Conservation (phyloP, 2,797 vertebrate species). For the Acanthurus lineatus region DNA sequence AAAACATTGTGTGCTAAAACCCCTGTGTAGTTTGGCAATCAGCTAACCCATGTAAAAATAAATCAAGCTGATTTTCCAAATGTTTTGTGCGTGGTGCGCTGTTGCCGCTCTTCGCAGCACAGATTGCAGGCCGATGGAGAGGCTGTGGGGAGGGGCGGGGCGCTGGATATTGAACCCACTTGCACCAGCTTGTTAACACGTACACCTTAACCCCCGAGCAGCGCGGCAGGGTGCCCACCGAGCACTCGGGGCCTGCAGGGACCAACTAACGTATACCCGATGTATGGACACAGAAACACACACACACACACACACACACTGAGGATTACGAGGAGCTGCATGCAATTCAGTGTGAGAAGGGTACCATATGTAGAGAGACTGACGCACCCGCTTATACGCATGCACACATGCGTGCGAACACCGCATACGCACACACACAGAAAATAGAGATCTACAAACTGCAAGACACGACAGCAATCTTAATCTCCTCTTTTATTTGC, state of each 20-base stretch:
- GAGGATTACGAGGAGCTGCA: conserved; percentile 7
- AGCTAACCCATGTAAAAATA: conserved; percentile 88
- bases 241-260: conserved; percentile 53
- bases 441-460: neutral
- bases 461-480: neutral
- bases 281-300: conserved; percentile 36
- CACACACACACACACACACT: conserved; percentile 3
- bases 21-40: conserved; percentile 90
- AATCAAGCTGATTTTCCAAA: conserved; percentile 93
- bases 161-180: conserved; percentile 83
- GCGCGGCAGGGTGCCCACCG: conserved; percentile 67
- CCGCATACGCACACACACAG: neutral
- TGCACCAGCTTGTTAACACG: conserved; percentile 88
- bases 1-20: conserved; percentile 89
- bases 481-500: neutral
- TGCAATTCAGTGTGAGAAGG: conserved; percentile 22
- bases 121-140: conserved; percentile 88
- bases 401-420: too few species aligned
- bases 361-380: conserved; percentile 36
- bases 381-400: neutral
- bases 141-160: conserved; percentile 85
- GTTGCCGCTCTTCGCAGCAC: conserved; percentile 88
- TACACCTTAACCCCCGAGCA: conserved; percentile 86
- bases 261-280: conserved; percentile 50
- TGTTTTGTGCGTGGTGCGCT: conserved; percentile 87